Evolutionary conservation across 30 jellyfish, hydroid and myxozoan genomes (phyloP), one percentile per base, ranked within the genome.

Genomic region (Aurelia coerulea): DNA sequence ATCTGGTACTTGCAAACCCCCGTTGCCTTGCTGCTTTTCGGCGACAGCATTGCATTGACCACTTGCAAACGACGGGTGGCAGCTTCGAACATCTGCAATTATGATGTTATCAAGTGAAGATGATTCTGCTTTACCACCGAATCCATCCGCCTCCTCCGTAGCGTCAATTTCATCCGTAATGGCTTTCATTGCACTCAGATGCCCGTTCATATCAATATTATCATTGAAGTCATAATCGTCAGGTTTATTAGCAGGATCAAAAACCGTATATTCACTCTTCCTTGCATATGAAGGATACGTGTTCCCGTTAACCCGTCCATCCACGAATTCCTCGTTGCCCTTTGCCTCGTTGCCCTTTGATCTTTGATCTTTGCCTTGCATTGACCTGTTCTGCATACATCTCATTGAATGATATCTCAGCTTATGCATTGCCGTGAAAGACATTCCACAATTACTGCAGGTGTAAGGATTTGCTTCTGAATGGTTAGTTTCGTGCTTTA

Each of bases 31-130:
- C 19, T 37, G 32, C 50, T 29, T 56, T n/a, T 33, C 56, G 3
- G 73, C n/a, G 4, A 18, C 54, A 17, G 2, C 14, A 53, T 52
- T 34, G 11, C 16, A 68, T 64, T 19, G 69, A 3, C 59, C 58
- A 50, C 8, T 52, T 76, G 86, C 18, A 46, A 83, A 56, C 0
- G 86, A 63, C 32, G 92, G 92, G 53, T 83, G 77, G 39, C 74
- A 70, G 19, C 92, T 83, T 16, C 92, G 86, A 10, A 83, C 92
- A 33, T 83, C 92, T n/a, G 92, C 92, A 7, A 83, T 83, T 17
- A 62, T 66, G 39, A 83, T 83, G 56, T 51, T 54, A 46, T 83
- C 92, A 10, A 83, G 74, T 10, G 77, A 41, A 3, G 83, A 41
- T 17, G 85, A 72, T 41, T 39, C 15, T 35, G 29, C 19, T 65